Conservation (phyloP, 2,113 vertebrate genomes). For the Lasiurus cinereus region DNA sequence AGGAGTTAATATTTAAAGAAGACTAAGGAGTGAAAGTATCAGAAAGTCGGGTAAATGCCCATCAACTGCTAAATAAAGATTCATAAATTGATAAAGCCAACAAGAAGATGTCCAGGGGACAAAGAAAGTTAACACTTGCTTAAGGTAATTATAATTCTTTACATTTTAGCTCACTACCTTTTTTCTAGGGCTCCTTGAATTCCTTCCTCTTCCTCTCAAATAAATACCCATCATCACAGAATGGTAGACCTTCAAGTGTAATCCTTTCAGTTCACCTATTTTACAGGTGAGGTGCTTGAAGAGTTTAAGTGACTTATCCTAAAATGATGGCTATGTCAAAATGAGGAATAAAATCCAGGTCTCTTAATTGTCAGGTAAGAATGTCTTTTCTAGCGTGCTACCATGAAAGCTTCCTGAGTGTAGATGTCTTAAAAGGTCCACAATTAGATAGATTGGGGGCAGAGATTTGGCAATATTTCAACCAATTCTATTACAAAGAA, state of each 20-base stretch:
- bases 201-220: background rate
- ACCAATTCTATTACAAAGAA: background rate
- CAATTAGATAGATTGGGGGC: background rate
- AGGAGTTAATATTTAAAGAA: slow-evolving; percentile 1
- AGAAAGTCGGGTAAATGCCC: background rate
- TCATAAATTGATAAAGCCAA: background rate
- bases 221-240: background rate
- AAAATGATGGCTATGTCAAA: background rate
- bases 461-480: background rate
- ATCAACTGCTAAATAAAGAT: background rate
- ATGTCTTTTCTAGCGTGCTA: background rate
- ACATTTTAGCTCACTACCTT: background rate
- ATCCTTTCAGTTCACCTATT: background rate
- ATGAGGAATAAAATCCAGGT: background rate
- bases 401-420: background rate
- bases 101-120: background rate
- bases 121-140: background rate
- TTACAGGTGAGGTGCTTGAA: background rate
- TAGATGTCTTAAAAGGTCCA: slow-evolving; percentile 13
- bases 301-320: background rate
- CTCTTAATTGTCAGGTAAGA: background rate
- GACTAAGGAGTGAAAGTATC: background rate
- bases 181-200: background rate
- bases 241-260: background rate
- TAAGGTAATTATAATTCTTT: background rate